Evolutionary conservation across 1,140 invertebrate species (phyloP).

Genomic region (Physella acuta): DNA sequence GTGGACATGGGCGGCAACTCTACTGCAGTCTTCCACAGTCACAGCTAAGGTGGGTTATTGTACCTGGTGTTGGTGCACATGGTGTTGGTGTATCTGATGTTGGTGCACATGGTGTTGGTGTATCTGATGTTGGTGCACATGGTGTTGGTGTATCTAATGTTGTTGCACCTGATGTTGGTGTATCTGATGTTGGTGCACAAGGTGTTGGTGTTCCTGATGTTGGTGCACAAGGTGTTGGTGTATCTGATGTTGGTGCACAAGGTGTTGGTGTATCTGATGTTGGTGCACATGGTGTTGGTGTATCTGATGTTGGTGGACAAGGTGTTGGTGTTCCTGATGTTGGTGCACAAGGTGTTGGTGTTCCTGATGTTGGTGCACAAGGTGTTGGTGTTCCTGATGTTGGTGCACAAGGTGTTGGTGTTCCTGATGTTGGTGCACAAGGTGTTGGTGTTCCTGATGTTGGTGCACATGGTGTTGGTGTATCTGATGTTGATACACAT

Average conservation of each 20-base stretch:
- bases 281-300: not conserved
- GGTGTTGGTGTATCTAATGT: constrained; percentile 1
- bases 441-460: not conserved
- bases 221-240: not conserved
- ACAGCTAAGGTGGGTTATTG: constrained; percentile 46
- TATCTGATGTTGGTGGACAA: not conserved
- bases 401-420: not conserved
- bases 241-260: not conserved
- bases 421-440: not conserved
- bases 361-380: not conserved
- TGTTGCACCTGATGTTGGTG: not conserved
- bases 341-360: not conserved
- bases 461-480: constrained; percentile 1
- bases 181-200: not conserved
- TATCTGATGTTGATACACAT: not conserved
- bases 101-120: not conserved
- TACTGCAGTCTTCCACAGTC: constrained; percentile 60
- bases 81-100: not conserved
- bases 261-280: not conserved
- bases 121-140: not conserved
- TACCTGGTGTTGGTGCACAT: not conserved
- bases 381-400: not conserved
- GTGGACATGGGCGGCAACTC: constrained; percentile 62
- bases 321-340: not conserved
- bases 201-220: not conserved